phyloP scores from a whole-genome alignment of 2,113 vertebrate species.

The Dasypus novemcinctus region DNA sequence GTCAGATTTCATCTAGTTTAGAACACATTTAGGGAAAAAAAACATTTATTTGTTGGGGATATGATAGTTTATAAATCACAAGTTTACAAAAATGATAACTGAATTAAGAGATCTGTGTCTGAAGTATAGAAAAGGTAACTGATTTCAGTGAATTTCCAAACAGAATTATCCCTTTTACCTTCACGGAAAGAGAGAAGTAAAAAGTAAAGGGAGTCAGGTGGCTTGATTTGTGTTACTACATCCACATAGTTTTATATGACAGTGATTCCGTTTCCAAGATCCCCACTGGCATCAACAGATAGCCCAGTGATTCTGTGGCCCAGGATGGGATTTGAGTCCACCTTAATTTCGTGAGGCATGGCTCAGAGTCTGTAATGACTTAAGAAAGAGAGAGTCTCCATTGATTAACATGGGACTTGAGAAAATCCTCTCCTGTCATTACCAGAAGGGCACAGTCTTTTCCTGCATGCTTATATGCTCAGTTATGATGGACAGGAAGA shows the following conservation, averaged over 20 bases:
- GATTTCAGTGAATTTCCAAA: background rate
- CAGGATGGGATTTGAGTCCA: no score
- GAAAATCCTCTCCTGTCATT: no score
- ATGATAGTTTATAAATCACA: background rate
- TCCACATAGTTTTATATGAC: background rate
- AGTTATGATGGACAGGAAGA: no score
- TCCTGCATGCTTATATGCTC: no score
- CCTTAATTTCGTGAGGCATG: no score
- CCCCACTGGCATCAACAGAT: background rate
- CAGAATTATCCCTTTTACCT: background rate
- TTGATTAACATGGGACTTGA: no score
- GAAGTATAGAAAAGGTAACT: background rate
- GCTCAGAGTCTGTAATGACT: no score
- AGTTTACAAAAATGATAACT: background rate
- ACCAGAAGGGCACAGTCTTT: no score
- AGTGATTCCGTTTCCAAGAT: background rate
- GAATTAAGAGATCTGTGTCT: background rate
- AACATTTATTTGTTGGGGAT: background rate
- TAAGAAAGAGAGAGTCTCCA: no score
- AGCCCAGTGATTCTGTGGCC: background rate
- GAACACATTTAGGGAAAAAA: background rate
- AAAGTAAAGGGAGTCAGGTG: background rate
- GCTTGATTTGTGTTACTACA: background rate
- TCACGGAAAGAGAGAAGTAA: background rate
- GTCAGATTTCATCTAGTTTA: background rate